Conservation (phyloP, 2,797 vertebrate species). For the Tenualosa ilisha region DNA sequence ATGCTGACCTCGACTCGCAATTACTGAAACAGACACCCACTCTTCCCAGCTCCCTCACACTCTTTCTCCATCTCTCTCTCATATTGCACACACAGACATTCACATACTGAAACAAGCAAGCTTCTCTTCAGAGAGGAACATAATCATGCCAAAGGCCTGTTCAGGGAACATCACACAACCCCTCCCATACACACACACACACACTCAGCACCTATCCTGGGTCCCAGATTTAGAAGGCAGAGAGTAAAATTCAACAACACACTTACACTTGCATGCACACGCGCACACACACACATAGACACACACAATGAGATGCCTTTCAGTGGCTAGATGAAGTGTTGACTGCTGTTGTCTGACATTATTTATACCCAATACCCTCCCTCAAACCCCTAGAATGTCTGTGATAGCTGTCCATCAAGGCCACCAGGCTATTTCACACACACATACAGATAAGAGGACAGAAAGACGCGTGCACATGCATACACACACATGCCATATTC, state of each 20-base stretch:
- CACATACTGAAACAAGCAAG: not conserved
- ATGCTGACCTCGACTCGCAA: constrained; percentile 25
- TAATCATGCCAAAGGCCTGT: not conserved
- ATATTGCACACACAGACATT: not conserved
- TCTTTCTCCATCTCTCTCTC: not conserved
- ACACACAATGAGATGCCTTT: not conserved
- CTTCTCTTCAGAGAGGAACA: constrained; percentile 2
- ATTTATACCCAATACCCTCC: not conserved
- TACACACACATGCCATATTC: too few species aligned
- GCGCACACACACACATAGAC: not conserved
- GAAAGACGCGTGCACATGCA: too few species aligned
- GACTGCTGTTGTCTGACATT: not conserved
- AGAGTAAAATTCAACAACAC: not conserved
- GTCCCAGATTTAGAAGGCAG: not conserved
- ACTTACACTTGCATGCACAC: not conserved
- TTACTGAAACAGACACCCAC: constrained; percentile 11
- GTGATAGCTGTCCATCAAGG: not conserved
- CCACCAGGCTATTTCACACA: not conserved
- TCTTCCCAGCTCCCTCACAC: not conserved
- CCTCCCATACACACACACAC: not conserved
- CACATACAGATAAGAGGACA: too few species aligned
- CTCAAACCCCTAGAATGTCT: not conserved
- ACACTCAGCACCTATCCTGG: not conserved
- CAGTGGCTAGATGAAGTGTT: not conserved
- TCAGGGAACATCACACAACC: not conserved